Evolutionary conservation across 2,113 vertebrate genomes (phyloP).

Genomic region (Cairina moschata): DNA sequence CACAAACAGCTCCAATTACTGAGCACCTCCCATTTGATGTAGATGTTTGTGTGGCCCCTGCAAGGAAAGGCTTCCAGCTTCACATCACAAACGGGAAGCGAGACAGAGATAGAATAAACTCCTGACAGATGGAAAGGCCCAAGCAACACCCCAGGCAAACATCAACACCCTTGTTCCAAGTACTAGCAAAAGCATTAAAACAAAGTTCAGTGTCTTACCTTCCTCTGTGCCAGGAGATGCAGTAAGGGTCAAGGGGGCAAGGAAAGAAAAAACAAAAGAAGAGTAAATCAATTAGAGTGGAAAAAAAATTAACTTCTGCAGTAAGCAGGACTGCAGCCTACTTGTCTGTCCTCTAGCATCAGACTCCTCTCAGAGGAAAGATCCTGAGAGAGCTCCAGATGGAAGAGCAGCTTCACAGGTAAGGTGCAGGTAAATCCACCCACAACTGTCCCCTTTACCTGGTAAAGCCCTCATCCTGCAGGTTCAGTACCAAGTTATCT

Average conservation of each 20-base stretch:
- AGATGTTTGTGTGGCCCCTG: not conserved
- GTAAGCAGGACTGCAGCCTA: not conserved
- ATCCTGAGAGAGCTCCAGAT: not conserved
- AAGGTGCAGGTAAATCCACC: not conserved
- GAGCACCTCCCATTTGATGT: not conserved
- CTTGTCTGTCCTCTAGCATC: not conserved
- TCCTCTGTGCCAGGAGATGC: constrained; percentile 67
- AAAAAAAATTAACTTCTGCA: not conserved
- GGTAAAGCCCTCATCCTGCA: constrained; percentile 88
- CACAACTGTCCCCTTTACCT: constrained; percentile 72
- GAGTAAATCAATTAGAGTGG: not conserved
- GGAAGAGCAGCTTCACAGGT: not conserved
- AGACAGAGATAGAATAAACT: not conserved
- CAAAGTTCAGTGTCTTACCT: constrained; percentile 69
- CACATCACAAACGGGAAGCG: not conserved
- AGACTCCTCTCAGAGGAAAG: not conserved
- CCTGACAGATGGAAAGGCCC: not conserved
- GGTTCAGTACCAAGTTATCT: constrained; percentile 91
- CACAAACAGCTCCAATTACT: not conserved
- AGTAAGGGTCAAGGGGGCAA: not conserved
- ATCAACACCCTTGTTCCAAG: not conserved
- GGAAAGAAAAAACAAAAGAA: not conserved
- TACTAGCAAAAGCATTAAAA: not conserved
- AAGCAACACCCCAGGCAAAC: not conserved
- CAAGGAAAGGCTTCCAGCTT: not conserved